These are phyloP conservation scores for Heliconius erato DNA, from an alignment of 2,888 invertebrate genomes.

Conservation along the genomic window DNA sequence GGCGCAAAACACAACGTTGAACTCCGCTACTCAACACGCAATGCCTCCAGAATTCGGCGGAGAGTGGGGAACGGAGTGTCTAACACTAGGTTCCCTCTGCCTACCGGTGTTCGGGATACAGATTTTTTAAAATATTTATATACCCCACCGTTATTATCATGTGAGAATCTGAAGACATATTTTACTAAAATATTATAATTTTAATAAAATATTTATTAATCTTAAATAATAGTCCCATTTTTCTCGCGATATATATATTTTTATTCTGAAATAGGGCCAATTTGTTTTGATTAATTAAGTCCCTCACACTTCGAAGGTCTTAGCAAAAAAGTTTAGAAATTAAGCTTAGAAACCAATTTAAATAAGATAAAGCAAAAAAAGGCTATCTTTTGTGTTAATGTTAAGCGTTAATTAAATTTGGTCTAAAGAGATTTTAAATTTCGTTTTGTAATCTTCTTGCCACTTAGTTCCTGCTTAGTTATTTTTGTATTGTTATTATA, in stretches of 20 bases:
- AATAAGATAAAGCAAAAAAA: constrained; percentile 23
- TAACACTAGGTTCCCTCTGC: too few species aligned
- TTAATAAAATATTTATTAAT: neutral
- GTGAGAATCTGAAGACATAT: too few species aligned
- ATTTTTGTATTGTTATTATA: constrained; percentile 15
- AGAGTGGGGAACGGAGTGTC: too few species aligned
- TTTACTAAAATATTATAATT: too few species aligned
- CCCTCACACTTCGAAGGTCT: constrained; percentile 16
- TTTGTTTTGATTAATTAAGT: constrained; percentile 43
- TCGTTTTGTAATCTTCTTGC: neutral
- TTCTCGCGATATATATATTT: neutral
- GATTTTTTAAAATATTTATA: too few species aligned
- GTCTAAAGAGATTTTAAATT: constrained; percentile 14
- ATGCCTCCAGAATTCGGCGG: too few species aligned
- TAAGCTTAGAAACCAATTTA: constrained; percentile 23
- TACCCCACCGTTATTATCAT: too few species aligned
- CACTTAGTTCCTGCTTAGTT: neutral
- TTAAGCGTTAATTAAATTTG: constrained; percentile 15
- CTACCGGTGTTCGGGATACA: too few species aligned
- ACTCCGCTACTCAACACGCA: too few species aligned
- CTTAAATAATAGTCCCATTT: neutral
- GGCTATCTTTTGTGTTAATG: constrained; percentile 7
- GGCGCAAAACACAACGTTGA: too few species aligned
- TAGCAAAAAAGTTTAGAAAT: constrained; percentile 18
- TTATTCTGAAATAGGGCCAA: constrained; percentile 3